A percentile compares a stretch with the other conserved stretches of the same genome.
phyloP scores from a whole-genome alignment of 92 coral and sea anemone species.

The Zoanthus sociatus region DNA sequence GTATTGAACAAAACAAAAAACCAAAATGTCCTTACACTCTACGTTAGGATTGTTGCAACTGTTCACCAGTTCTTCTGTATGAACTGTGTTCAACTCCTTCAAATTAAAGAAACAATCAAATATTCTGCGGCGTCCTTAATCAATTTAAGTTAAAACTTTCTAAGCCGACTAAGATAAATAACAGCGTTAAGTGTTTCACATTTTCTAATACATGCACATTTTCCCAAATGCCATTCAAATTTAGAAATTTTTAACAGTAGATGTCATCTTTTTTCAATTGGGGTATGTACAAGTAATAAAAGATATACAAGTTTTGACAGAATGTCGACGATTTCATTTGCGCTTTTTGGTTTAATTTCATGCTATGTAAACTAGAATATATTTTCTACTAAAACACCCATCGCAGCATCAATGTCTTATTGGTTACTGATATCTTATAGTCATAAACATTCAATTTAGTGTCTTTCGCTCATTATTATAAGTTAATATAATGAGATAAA shows the following conservation, averaged over 20 bases:
- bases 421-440: background rate
- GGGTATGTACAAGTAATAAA: background rate
- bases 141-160: slow-evolving; percentile 3
- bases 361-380: slow-evolving; percentile 12
- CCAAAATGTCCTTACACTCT: background rate
- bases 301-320: slow-evolving; percentile 7
- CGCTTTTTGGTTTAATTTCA: slow-evolving; percentile 3
- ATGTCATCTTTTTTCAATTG: slow-evolving; percentile 24
- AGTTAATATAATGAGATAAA: background rate
- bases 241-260: slow-evolving; percentile 13
- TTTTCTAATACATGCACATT: background rate
- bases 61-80: background rate
- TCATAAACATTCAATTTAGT: slow-evolving; percentile 24
- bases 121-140: background rate
- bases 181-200: background rate
- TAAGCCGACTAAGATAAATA: slow-evolving; percentile 33
- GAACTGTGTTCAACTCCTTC: background rate
- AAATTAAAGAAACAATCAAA: slow-evolving; percentile 23
- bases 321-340: slow-evolving; percentile 11
- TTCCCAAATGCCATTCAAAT: slow-evolving; percentile 21
- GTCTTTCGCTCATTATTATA: background rate
- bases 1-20: background rate
- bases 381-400: background rate
- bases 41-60: background rate
- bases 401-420: background rate